Base-by-base conservation (phyloP, 2,888 invertebrate species). In the Cordilura impudica region DNA sequence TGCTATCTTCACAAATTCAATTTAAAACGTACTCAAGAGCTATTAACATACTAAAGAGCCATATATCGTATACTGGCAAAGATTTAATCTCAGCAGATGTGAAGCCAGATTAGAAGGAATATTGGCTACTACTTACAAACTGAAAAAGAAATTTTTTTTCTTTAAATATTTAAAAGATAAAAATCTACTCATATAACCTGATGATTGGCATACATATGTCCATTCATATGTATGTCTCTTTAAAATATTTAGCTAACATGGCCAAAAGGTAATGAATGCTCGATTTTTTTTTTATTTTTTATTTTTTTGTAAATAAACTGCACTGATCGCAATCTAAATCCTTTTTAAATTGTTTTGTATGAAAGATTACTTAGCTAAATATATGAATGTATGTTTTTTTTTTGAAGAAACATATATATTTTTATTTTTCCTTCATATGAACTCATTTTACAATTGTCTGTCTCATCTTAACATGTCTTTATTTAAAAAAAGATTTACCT, bases 291-390 rank as follows among this genome's bases (percentile, higher is more conserved):
- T 3, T 26, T 26, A 26, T 26, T 26, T 6, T 26, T 4, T 26
- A 4, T 3, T 26, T 26, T 4, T 26, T 26, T 26, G 26, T 6
- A 26, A 26, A 26, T 4, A 26, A 26, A 26, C 49, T 56, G 47
- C 49, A 61, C 19, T 19, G 75, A 69, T 75, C 29, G 56, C 61
- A 35, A 75, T 69, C 75, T 69, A 49, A 69, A 49, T 54, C 26
- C 45, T 39, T 58, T 58, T 19, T 12, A 4, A 7, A 21, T 1
- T 3, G 6, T 7, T 21, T 21, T 21, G 35, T 58, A 58, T 58
- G 39, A 8, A 5, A 14, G 4, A 10, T 6, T 35, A 19, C 21
- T 58, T 19, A 39, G 35, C 58, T 58, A 39, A 6, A 43, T 39
- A 39, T 19, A 7, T 16, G 18, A n/a, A 53, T 43, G 21, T 8